These are phyloP conservation scores for Sinocyclocheilus grahami DNA, from an alignment of 2,113 vertebrate species.

Conservation along the genomic window DNA sequence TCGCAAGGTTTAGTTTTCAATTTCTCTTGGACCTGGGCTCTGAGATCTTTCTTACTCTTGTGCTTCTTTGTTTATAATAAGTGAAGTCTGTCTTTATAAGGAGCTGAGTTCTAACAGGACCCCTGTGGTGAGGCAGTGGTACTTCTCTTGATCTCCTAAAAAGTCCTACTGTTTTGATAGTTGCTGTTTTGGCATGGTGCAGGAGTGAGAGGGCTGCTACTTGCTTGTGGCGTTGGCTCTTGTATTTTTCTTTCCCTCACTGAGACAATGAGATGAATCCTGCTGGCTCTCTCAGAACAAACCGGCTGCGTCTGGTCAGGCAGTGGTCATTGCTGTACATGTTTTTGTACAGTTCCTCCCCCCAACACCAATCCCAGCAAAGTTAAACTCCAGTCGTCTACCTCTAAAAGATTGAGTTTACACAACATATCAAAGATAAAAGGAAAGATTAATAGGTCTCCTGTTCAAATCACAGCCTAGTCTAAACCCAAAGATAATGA, in stretches of 20 bases:
- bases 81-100: conserved; percentile 51
- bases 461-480: neutral
- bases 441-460: conserved; percentile 7
- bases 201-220: conserved; percentile 12
- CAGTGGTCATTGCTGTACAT: conserved; percentile 33
- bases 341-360: conserved; percentile 15
- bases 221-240: neutral
- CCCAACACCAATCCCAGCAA: neutral
- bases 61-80: conserved; percentile 54
- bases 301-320: conserved; percentile 12
- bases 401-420: conserved; percentile 13
- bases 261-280: conserved; percentile 48
- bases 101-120: conserved; percentile 43
- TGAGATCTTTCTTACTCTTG: neutral
- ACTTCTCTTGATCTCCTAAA: conserved; percentile 37
- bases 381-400: conserved; percentile 5
- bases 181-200: conserved; percentile 41
- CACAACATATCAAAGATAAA: conserved; percentile 33
- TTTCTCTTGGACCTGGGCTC: conserved; percentile 17
- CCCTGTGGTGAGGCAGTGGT: conserved; percentile 35
- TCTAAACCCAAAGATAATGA: conserved; percentile 4
- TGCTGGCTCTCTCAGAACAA: conserved; percentile 47
- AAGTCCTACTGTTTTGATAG: conserved; percentile 48
- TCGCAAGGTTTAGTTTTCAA: conserved; percentile 37
- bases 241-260: conserved; percentile 11